Evolutionary conservation across 2,113 vertebrate species (phyloP).

Genomic region (Hypomesus transpacificus): DNA sequence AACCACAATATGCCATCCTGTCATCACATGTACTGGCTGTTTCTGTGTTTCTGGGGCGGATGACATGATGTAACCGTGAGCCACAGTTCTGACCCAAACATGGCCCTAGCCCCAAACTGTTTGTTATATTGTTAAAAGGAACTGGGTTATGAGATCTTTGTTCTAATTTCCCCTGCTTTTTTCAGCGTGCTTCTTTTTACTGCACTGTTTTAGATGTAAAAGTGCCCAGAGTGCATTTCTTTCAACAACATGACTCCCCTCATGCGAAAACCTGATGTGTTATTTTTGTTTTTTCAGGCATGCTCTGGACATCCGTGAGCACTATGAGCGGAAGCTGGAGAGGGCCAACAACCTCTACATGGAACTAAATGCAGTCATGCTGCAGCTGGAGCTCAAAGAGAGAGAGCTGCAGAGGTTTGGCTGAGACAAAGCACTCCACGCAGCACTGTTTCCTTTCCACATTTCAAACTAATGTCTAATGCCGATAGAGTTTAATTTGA

Average conservation of each 20-base stretch:
- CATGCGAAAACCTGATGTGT: conserved; percentile 44
- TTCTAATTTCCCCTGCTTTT: conserved; percentile 18
- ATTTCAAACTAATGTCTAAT: too few relatives aligned
- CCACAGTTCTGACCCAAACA: too few relatives aligned
- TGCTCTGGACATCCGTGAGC: conserved; percentile 93
- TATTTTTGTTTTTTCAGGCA: conserved; percentile 73
- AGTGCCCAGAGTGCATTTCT: conserved; percentile 28
- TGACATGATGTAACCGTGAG: too few relatives aligned
- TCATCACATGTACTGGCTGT: too few relatives aligned
- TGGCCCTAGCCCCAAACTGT: too few relatives aligned
- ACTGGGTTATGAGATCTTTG: too few relatives aligned
- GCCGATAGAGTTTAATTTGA: too few relatives aligned
- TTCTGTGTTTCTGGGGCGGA: too few relatives aligned
- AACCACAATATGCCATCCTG: too few relatives aligned
- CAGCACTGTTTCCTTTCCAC: too few relatives aligned
- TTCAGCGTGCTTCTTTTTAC: conserved; percentile 24
- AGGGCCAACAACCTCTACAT: conserved; percentile 96
- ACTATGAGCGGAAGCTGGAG: conserved; percentile 95
- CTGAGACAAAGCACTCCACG: not conserved
- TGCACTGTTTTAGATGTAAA: not conserved
- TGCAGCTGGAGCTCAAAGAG: conserved; percentile 96
- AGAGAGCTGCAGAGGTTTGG: conserved; percentile 86
- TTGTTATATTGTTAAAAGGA: too few relatives aligned
- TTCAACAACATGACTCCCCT: conserved; percentile 36
- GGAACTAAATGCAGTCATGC: conserved; percentile 95